Conservation (phyloP, 2,113 vertebrate genomes). For the Peromyscus californicus region DNA sequence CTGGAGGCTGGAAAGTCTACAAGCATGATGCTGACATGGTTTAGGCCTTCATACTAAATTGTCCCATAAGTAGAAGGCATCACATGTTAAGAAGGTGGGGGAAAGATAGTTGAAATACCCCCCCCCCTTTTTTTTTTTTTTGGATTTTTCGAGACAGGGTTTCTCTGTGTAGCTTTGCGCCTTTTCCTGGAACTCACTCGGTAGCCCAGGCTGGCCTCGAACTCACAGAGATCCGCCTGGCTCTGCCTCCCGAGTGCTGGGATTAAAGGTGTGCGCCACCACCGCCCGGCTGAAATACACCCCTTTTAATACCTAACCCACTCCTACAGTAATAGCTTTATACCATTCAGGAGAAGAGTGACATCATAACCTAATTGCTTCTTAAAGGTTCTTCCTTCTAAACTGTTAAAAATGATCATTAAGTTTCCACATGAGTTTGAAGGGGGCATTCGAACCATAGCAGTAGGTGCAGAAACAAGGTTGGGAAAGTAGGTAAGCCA, state of each 20-base stretch:
- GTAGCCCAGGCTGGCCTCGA: no score
- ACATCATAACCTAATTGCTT: neutral
- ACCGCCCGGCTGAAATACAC: no score
- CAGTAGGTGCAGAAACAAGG: slow-evolving; percentile 12
- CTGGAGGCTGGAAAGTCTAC: neutral
- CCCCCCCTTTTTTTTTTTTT: no score
- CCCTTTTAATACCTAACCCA: neutral
- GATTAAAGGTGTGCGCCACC: no score
- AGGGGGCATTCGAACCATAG: neutral
- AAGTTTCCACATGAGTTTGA: slow-evolving; percentile 24
- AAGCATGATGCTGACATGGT: neutral
- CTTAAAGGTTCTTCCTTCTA: neutral
- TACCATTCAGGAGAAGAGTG: neutral
- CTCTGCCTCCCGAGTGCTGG: no score
- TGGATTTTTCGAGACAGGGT: no score
- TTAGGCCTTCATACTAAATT: neutral
- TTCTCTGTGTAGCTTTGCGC: no score
- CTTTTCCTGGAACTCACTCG: no score
- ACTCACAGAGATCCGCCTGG: no score
- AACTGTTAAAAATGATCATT: neutral
- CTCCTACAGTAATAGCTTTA: neutral
- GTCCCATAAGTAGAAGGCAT: neutral
- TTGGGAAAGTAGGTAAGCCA: neutral
- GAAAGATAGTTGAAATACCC: neutral
- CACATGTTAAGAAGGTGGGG: neutral